Conservation (phyloP, 2,888 invertebrate species). For the Matsumyia berberina region DNA sequence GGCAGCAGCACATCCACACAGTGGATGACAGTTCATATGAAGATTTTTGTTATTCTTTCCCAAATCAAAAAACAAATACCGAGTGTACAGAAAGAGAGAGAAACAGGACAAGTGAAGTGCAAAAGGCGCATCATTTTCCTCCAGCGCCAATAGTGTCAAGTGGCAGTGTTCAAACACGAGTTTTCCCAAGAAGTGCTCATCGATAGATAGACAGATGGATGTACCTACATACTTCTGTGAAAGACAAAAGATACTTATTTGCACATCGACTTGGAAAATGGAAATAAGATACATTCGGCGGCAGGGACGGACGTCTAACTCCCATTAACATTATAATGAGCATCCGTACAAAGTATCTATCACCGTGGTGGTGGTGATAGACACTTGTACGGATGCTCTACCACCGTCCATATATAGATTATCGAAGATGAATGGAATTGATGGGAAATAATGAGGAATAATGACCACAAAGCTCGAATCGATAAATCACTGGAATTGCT, state of each 20-base stretch:
- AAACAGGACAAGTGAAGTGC: constrained; percentile 2
- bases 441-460: constrained; percentile 72
- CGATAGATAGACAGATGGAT: too few species aligned
- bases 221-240: constrained; percentile 62
- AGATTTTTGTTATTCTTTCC: constrained; percentile 72
- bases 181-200: constrained; percentile 69
- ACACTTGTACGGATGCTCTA: background rate
- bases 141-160: constrained; percentile 74
- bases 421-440: constrained; percentile 71
- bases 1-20: background rate
- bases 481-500: constrained; percentile 74
- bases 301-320: background rate
- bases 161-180: constrained; percentile 72
- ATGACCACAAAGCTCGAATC: constrained; percentile 71
- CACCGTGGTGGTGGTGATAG: too few species aligned
- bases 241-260: constrained; percentile 72
- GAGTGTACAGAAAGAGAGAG: constrained; percentile 2
- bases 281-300: constrained; percentile 63
- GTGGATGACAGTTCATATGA: constrained; percentile 65
- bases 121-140: constrained; percentile 37
- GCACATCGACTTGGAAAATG: constrained; percentile 55
- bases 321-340: constrained; percentile 61
- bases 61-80: constrained; percentile 73
- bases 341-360: constrained; percentile 21
- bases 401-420: constrained; percentile 1